Evolutionary conservation across 2,888 invertebrate species (phyloP).

Genomic region (Thymelicus acteon): DNA sequence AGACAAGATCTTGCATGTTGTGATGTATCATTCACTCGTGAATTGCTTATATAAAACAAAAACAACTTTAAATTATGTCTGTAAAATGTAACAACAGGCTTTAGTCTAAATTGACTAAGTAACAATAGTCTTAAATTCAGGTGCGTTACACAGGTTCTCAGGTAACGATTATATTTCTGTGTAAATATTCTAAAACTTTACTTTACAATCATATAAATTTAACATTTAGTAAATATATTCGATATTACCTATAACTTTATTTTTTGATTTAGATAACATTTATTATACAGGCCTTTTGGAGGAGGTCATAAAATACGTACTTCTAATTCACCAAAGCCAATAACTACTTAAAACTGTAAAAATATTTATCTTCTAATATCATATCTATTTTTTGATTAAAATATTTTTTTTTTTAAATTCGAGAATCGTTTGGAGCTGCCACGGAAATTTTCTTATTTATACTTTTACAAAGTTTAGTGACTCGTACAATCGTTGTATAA

Average conservation of each 20-base stretch:
- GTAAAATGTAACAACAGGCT: not conserved
- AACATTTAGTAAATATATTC: not conserved
- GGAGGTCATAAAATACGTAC: constrained; percentile 1
- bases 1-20: constrained; percentile 13
- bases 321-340: not conserved
- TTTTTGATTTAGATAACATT: not conserved
- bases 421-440: constrained; percentile 5
- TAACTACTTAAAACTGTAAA: not conserved
- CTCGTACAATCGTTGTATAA: constrained; percentile 6
- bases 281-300: constrained; percentile 3
- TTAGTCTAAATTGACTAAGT: not conserved
- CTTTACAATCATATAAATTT: constrained; percentile 15
- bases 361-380: not conserved
- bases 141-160: not conserved
- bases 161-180: not conserved
- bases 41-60: not conserved
- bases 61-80: not conserved
- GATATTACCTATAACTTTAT: not conserved
- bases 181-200: constrained; percentile 6
- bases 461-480: not conserved
- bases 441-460: not conserved
- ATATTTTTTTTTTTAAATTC: constrained; percentile 1
- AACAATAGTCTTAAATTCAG: no score
- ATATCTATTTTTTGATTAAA: not conserved
- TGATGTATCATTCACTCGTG: constrained; percentile 27